Conservation (phyloP, 1,140 invertebrate genomes). For the Aphis craccivora region DNA sequence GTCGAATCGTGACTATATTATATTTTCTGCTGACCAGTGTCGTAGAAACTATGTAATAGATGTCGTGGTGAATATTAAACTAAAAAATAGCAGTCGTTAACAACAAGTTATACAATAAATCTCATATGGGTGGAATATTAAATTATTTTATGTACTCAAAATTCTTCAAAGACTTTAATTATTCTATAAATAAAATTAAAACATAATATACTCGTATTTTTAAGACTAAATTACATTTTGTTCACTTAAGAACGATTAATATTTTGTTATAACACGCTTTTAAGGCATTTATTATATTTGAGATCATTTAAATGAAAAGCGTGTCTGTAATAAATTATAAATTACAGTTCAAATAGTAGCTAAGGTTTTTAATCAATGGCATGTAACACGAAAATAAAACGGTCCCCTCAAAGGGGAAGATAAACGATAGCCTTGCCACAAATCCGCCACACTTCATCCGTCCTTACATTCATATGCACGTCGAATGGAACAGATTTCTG, state of each 20-base stretch:
- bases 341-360: not conserved
- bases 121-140: not conserved
- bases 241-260: not conserved
- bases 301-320: not conserved
- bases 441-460: not conserved
- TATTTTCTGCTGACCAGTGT: not conserved
- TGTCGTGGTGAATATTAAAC: not conserved
- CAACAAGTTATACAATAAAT: not conserved
- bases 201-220: not conserved
- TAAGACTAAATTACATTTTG: not conserved
- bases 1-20: not conserved
- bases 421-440: not conserved
- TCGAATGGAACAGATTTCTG: constrained; percentile 2
- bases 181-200: not conserved
- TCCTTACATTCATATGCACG: not conserved
- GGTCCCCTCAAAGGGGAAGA: not conserved
- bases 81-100: not conserved
- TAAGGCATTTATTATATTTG: not conserved
- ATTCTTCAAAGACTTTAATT: not conserved
- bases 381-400: not conserved
- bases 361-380: not conserved
- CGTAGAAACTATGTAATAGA: not conserved
- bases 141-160: not conserved
- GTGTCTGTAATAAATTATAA: not conserved
- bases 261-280: not conserved